Conservation (phyloP, 2,888 invertebrate genomes). For the Diloba caeruleocephala region DNA sequence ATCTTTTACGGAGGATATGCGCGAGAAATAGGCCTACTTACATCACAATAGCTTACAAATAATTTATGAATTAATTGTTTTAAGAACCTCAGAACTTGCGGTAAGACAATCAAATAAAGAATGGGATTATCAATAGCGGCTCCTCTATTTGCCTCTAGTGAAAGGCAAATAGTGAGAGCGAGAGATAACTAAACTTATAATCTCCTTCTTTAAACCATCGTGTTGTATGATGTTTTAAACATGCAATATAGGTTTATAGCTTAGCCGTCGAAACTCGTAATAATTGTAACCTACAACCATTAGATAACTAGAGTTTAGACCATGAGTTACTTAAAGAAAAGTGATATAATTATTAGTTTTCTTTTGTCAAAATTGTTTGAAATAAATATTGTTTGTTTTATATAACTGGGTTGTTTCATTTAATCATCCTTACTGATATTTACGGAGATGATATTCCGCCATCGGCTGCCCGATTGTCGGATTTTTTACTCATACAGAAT, state of each 20-base stretch:
- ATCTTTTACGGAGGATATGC: slow-evolving; percentile 30
- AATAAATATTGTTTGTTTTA: slow-evolving; percentile 80
- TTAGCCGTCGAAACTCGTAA: slow-evolving; percentile 61
- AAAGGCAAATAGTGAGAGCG: no score
- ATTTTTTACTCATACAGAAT: no score
- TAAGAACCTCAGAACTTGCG: slow-evolving; percentile 27
- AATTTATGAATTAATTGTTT: slow-evolving; percentile 17
- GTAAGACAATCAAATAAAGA: no score
- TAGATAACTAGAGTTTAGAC: slow-evolving; percentile 64
- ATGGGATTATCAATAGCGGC: no score
- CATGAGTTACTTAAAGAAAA: slow-evolving; percentile 77
- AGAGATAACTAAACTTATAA: no score
- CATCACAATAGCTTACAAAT: slow-evolving; percentile 33
- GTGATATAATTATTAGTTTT: slow-evolving; percentile 70
- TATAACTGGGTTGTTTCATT: slow-evolving; percentile 54
- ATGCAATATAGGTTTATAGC: slow-evolving; percentile 31
- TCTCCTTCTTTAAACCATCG: no score
- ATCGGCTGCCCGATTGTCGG: no score
- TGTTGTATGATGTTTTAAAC: slow-evolving; percentile 18
- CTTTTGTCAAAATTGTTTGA: slow-evolving; percentile 72
- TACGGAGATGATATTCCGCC: no score
- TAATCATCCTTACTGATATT: background rate
- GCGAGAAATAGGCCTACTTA: slow-evolving; percentile 37
- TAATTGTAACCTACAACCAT: slow-evolving; percentile 41
- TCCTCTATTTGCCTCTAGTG: no score